These are phyloP conservation scores for Cosmorhoe ocellata DNA, from an alignment of 2,888 invertebrate genomes.

Conservation along the genomic window DNA sequence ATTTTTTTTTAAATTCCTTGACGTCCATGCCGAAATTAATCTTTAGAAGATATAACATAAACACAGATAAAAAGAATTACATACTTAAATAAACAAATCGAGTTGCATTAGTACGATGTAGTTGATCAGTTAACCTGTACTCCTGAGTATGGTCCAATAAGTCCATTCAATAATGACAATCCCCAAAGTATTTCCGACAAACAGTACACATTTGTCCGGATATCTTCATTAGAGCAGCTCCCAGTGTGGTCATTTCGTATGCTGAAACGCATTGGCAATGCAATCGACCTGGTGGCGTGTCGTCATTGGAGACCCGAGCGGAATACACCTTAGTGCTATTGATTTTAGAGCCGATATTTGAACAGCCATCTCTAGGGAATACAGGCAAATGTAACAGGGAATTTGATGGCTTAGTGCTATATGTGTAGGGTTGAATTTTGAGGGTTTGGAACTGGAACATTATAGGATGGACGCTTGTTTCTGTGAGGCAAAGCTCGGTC, in stretches of 20 bases:
- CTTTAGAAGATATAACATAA: too few relatives aligned
- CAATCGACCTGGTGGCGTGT: conserved; percentile 49
- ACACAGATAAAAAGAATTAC: too few relatives aligned
- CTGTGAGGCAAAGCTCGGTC: conserved; percentile 24
- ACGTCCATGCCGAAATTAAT: too few relatives aligned
- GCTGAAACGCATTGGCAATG: conserved; percentile 54
- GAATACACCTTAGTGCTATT: conserved; percentile 17
- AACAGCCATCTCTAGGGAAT: conserved; percentile 1
- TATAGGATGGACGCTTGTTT: conserved; percentile 14
- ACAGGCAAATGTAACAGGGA: neutral
- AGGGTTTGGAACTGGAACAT: neutral
- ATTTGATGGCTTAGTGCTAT: neutral
- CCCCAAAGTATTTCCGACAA: conserved; percentile 31
- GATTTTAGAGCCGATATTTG: conserved; percentile 19
- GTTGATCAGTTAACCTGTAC: neutral
- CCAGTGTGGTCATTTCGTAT: conserved; percentile 55
- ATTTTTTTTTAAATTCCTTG: too few relatives aligned
- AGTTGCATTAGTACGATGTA: too few relatives aligned
- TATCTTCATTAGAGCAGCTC: conserved; percentile 45
- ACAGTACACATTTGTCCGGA: conserved; percentile 40
- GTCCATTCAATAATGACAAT: conserved; percentile 11
- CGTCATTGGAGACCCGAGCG: neutral
- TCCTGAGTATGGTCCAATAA: conserved; percentile 4
- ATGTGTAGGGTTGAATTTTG: conserved; percentile 11
- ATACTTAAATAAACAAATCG: too few relatives aligned